Base-by-base conservation (phyloP, 2,797 vertebrate species). In the Oreochromis mossambicus region DNA sequence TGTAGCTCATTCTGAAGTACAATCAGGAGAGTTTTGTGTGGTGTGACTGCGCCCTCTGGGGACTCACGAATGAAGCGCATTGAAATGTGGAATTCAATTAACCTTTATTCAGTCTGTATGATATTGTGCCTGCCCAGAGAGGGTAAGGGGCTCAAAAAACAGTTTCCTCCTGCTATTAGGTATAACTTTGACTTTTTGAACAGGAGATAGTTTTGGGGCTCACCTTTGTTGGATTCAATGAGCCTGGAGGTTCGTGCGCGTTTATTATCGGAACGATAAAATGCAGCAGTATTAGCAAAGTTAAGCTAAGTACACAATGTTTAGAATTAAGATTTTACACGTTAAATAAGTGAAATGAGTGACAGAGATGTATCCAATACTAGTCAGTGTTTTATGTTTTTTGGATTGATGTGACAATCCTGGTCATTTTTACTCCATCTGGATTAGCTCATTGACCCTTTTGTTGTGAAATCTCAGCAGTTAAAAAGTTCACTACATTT, bases 1-100 rank as follows among this genome's bases (percentile, higher is more conserved):
- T 6, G 5, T 0, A 29, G 21, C 29, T 29, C 36, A 19, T n/a
- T 1, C 10, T 29, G 3, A 8, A 14, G 43, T 13, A 2, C 17
- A 36, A 3, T 2, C 26, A 14, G 24, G 11, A 12, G 9, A 26
- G 52, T 6, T 66, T 58, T 86, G 6, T 79, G 77, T 91, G 88
- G 73, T 84, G 52, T 79, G 32, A 77, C 73, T 86, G 91, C 92
- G 85, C 91, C 94, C 80, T 87, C 88, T 29, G 43, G 70, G 21
- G 86, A 73, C 2, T 2, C 4, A 15, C 0, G 7, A 11, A 5
- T 3, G 41, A 81, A 89, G 55, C 91, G 79, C 90, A 0, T 1
- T 68, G 13, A 93, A 7, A 36, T 6, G 3, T 12, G 1, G 7
- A 24, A 76, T n/a, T n/a, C 3, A 77, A 21, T 52, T n/a, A 19